Base-by-base conservation (phyloP, 2,113 vertebrate genomes). In the Otus sunia region DNA sequence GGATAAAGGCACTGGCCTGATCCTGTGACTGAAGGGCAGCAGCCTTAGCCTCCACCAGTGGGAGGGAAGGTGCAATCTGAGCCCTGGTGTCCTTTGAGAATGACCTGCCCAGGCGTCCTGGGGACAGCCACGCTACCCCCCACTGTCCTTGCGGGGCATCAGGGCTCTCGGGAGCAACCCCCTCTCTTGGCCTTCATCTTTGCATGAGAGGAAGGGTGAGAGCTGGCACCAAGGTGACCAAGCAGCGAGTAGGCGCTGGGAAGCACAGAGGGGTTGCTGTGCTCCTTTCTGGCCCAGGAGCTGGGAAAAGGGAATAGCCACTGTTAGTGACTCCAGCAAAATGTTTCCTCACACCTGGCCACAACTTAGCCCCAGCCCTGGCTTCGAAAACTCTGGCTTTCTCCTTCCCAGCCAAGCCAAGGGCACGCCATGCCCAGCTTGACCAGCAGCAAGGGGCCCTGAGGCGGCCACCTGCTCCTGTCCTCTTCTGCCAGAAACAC, bases 1-100 rank as follows among this genome's bases (percentile, higher is more conserved):
- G 86, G 80, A 78, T 88, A 62, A 93, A 86, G 27, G 60, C 81
- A 29, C 34, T 50, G 53, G 53, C 49, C 82, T 29, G 81, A 90
- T 96, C 90, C 88, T 90, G 90, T 95, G 85, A 88, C 58, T 0
- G 20, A 90, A 79, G 69, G 58, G 77, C 94, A 89, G 75, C 21
- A 64, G 84, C 67, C 41, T 80, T 41, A 9, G 41, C 77, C 67
- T 86, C 63, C 63, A 32, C 36, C 4, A 2, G 43, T 55, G 39
- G 47, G 63, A 86, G 93, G 63, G 76, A 92, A 92, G 95, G 73
- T 90, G 96, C 96, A 97, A 96, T 20, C 62, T 78, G 95, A 97
- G 83, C 80, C 66, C 29, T 3, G 0, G 47, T 95, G 92, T 95
- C 92, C 89, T 85, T 84, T 91, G 74, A 59, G 66, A 16, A 8